Evolutionary conservation across 1,140 invertebrate species (phyloP), one percentile per base, ranked within the genome.

Genomic region (Ceratitis capitata): DNA sequence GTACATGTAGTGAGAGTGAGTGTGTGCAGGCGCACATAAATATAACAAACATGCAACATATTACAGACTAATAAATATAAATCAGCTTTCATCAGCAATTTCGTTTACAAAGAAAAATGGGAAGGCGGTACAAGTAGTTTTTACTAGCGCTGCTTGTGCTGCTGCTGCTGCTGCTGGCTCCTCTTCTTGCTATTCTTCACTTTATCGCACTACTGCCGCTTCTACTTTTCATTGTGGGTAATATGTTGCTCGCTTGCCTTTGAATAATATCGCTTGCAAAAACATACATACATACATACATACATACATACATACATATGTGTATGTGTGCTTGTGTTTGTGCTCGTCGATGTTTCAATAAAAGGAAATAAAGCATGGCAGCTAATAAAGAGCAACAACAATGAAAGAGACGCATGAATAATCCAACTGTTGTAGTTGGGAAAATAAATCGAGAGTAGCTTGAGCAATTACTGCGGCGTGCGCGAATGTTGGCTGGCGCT

Each of bases 11-110:
- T 32, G 12, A 26, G 3, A 10, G 58, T 61, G 29, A 12, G 14
- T 61, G 29, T 61, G 58, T 10, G 58, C 58, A 64, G 58, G 29
- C 32, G 61, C 61, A 69, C 39, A 78, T 78, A 78, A 78, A 47
- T 78, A 78, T 45, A 45, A 42, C 69, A 78, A 78, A 78, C 82
- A 51, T 51, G n/a, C 82, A 83, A 83, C 45, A 83, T 83, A 53
- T 49, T 83, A 83, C 82, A 32, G 26, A 83, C 82, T 83, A 83
- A 78, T 83, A 83, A 83, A 83, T 83, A 83, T 83, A 83, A 83
- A 83, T 83, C 82, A 83, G 49, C 82, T 83, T 49, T 83, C 82
- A 83, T 83, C 82, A 83, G 82, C 82, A 35, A 83, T 51, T 83
- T 82, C 19, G 6, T 12, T 49, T 39, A 45, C n/a, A 19, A 42